Conservation (phyloP, 1,140 invertebrate species). For the Drosophila truncata region DNA sequence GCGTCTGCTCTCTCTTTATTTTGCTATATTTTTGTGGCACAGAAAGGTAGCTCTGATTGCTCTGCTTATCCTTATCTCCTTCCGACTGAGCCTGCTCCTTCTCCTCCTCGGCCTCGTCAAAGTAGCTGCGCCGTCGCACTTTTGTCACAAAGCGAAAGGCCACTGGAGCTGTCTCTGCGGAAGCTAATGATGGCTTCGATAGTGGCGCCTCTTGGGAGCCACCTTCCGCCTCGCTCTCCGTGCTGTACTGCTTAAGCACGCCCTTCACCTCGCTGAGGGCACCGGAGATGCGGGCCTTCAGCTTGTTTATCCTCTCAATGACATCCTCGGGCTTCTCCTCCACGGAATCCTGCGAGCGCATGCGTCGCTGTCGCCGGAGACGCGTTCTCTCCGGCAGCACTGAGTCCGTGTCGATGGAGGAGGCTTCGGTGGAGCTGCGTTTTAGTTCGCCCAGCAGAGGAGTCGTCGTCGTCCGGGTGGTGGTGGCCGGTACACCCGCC, state of each 20-base stretch:
- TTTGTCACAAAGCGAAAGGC: constrained; percentile 77
- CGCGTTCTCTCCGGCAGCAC: constrained; percentile 69
- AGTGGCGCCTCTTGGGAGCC: constrained; percentile 10
- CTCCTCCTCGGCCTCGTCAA: constrained; percentile 72
- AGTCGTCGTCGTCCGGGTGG: constrained; percentile 1
- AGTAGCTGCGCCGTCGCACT: constrained; percentile 71
- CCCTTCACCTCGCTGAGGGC: constrained; percentile 77
- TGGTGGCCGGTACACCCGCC: not conserved
- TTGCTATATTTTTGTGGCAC: constrained; percentile 13
- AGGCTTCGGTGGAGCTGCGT: constrained; percentile 57
- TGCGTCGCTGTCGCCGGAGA: constrained; percentile 68
- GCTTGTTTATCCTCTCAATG: constrained; percentile 73
- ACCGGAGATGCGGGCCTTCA: constrained; percentile 76
- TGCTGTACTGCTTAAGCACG: constrained; percentile 80
- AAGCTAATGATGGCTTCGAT: not conserved
- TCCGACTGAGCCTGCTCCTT: constrained; percentile 11
- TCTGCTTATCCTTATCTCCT: not conserved
- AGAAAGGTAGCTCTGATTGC: not conserved
- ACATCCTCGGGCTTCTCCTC: constrained; percentile 79
- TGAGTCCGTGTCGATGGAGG: constrained; percentile 63
- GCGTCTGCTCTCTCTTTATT: constrained; percentile 19
- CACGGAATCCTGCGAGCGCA: constrained; percentile 71
- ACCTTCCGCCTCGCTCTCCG: constrained; percentile 63
- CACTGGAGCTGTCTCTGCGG: constrained; percentile 40
- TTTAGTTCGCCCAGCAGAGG: constrained; percentile 57